phyloP scores from a whole-genome alignment of 1,140 invertebrate genomes.

The Calliopsis andreniformis region DNA sequence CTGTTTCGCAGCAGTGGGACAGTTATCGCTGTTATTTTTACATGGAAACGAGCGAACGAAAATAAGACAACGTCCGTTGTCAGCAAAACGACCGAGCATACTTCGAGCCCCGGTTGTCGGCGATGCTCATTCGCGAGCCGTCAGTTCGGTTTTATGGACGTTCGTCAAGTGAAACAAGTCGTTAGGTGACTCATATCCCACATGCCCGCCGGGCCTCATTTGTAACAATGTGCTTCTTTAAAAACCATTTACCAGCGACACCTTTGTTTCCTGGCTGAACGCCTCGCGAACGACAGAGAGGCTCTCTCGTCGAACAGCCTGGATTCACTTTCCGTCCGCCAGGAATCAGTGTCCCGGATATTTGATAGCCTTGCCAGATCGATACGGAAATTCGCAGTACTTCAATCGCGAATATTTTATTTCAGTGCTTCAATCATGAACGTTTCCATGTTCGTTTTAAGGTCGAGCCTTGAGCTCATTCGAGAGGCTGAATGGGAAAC shows the following conservation, averaged over 20 bases:
- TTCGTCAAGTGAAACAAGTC: constrained; percentile 50
- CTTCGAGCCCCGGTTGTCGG: too few relatives aligned
- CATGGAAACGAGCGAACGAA: neutral
- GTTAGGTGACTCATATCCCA: constrained; percentile 46
- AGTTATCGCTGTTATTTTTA: constrained; percentile 6
- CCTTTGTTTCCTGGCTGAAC: neutral
- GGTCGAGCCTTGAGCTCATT: constrained; percentile 39
- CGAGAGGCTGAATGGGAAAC: constrained; percentile 25
- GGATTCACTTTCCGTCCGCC: neutral
- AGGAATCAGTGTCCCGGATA: neutral
- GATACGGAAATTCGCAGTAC: neutral
- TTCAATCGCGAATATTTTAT: neutral
- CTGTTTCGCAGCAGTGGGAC: neutral
- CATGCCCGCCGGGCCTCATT: constrained; percentile 16
- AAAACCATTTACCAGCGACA: constrained; percentile 1
- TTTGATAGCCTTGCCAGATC: too few relatives aligned
- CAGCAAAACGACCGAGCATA: neutral
- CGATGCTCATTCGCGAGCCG: constrained; percentile 40
- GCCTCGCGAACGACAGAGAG: too few relatives aligned
- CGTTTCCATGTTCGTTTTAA: constrained; percentile 16
- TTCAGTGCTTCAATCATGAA: neutral
- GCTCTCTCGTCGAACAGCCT: too few relatives aligned
- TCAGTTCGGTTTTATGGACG: constrained; percentile 47
- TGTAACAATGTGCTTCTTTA: constrained; percentile 27
- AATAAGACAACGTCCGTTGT: constrained; percentile 36